Percentiles rank a stretch among this genome's conserved stretches.
phyloP scores from a whole-genome alignment of 2,113 vertebrate genomes.

The Phyllostomus discolor region DNA sequence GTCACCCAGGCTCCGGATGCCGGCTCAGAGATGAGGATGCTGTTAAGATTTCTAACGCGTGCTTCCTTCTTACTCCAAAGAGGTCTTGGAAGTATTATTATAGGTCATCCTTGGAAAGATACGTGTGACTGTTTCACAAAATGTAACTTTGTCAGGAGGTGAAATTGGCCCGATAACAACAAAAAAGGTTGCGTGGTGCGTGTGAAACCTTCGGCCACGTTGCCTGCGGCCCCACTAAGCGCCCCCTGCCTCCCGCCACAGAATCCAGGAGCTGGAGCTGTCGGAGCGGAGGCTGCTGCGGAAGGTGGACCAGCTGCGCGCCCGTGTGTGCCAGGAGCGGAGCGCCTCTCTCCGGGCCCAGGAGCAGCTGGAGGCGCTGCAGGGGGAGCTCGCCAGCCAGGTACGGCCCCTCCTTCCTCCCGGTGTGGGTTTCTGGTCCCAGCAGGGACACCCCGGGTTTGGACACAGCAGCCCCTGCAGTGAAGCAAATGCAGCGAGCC shows the following conservation, averaged over 20 bases:
- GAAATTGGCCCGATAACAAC: neutral
- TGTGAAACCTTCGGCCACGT: fast-evolving
- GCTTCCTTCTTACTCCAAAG: neutral
- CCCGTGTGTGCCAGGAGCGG: constrained; percentile 50
- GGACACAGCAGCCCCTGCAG: fast-evolving
- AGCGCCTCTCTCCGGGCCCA: constrained; percentile 59
- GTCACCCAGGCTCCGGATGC: fast-evolving
- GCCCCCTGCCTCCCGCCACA: neutral
- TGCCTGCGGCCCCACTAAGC: fast-evolving
- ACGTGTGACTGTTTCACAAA: neutral
- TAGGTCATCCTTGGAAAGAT: neutral
- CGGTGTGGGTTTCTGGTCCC: fast-evolving
- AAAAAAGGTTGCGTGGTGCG: fast-evolving
- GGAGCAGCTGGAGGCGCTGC: constrained; percentile 79
- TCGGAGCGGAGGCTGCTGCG: constrained; percentile 76
- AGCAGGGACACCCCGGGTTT: neutral
- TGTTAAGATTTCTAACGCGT: neutral
- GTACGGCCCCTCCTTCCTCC: constrained; percentile 21
- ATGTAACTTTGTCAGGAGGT: neutral
- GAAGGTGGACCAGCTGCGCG: constrained; percentile 60
- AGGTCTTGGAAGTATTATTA: neutral
- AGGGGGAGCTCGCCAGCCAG: constrained; percentile 78
- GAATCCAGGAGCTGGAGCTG: constrained; percentile 78
- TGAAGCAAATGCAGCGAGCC: neutral
- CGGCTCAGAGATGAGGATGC: neutral